Conservation (phyloP, 1,140 invertebrate genomes). For the Geopemphigus sp. region DNA sequence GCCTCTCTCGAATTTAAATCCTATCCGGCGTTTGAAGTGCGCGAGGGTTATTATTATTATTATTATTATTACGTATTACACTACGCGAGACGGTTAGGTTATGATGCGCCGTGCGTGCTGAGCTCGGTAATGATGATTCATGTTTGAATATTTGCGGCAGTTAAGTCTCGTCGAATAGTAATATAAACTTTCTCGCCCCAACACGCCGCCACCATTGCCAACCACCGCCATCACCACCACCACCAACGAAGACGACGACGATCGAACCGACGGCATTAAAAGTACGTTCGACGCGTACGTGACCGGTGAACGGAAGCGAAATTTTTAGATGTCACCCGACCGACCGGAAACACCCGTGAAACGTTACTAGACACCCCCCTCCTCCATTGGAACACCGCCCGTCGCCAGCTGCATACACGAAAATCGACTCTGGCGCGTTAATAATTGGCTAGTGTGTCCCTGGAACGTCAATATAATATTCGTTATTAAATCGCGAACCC, state of each 20-base stretch:
- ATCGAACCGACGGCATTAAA: slow-evolving; percentile 27
- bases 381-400: neutral
- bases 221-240: neutral
- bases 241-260: neutral
- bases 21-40: neutral
- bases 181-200: slow-evolving; percentile 38
- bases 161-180: slow-evolving; percentile 39
- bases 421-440: slow-evolving; percentile 18
- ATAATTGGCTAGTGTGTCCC: no score
- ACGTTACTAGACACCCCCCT: slow-evolving; percentile 29
- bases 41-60: slow-evolving; percentile 20
- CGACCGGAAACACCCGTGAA: slow-evolving; percentile 44
- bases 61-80: neutral
- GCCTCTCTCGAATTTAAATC: neutral
- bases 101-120: slow-evolving; percentile 40
- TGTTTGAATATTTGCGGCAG: slow-evolving; percentile 48
- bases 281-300: slow-evolving; percentile 40
- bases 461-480: no score
- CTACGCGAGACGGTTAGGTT: neutral
- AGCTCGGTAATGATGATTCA: slow-evolving; percentile 46
- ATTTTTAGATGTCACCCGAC: slow-evolving; percentile 47
- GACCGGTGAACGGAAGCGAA: slow-evolving; percentile 36
- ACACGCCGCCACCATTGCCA: neutral
- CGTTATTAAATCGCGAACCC: no score
- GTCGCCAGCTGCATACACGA: neutral